Conservation (phyloP, 2,113 vertebrate species). For the Semicossyphus pulcher region DNA sequence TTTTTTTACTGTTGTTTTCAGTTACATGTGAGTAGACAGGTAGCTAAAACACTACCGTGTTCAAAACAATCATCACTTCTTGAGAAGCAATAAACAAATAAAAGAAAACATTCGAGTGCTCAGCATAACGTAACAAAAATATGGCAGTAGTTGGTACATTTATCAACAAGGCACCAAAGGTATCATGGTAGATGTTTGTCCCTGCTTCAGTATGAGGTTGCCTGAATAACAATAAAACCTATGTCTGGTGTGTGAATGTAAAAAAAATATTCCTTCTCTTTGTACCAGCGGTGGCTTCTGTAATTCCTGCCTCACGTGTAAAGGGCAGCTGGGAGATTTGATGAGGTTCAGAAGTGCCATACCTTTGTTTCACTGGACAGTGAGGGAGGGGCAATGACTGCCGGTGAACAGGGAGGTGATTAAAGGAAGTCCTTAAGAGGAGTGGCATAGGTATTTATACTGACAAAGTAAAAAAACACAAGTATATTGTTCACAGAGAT, state of each 20-base stretch:
- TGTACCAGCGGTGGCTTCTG: constrained; percentile 72
- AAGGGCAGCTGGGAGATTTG: constrained; percentile 56
- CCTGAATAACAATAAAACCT: constrained; percentile 75
- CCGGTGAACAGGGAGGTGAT: constrained; percentile 56
- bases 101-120: constrained; percentile 85
- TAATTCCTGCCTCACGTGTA: constrained; percentile 46
- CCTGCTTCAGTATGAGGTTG: constrained; percentile 81
- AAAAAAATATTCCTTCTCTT: constrained; percentile 48
- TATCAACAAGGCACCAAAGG: constrained; percentile 91
- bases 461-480: constrained; percentile 75
- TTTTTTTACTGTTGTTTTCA: constrained; percentile 79
- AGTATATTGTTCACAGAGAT: constrained; percentile 70
- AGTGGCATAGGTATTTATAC: constrained; percentile 66
- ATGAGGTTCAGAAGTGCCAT: constrained; percentile 64
- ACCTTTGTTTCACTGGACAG: constrained; percentile 73
- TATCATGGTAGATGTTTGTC: constrained; percentile 81
- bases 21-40: constrained; percentile 86
- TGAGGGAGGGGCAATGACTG: constrained; percentile 57
- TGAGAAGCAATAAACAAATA: constrained; percentile 89
- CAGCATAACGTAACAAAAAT: constrained; percentile 89
- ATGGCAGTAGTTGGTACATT: constrained; percentile 89
- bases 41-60: constrained; percentile 98
- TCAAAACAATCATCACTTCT: constrained; percentile 89
- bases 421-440: constrained; percentile 63
- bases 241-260: constrained; percentile 68